These are phyloP conservation scores for Diplogasteroides magnus DNA, from an alignment of 1,140 invertebrate genomes.

Conservation along the genomic window DNA sequence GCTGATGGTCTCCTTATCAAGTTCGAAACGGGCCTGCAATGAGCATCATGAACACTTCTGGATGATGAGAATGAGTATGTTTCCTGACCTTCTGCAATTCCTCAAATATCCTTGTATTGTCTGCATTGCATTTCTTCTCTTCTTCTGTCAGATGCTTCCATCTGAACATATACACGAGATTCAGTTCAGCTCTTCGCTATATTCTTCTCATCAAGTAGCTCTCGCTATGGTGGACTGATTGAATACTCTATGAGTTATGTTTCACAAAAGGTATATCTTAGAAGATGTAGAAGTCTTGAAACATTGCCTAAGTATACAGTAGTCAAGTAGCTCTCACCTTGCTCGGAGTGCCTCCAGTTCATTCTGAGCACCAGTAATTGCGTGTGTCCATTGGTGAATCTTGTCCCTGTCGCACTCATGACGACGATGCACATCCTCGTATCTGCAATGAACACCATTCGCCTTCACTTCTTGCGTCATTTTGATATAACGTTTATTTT, in stretches of 20 bases:
- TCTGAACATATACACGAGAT: not conserved
- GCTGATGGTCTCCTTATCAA: conserved; percentile 6
- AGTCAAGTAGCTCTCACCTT: no score
- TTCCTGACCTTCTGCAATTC: conserved; percentile 10
- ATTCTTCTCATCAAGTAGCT: no score
- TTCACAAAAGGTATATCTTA: no score
- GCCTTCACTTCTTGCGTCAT: not conserved
- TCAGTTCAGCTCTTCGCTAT: not conserved
- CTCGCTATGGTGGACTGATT: no score
- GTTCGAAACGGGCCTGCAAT: no score
- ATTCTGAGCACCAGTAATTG: conserved; percentile 13
- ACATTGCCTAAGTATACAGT: no score
- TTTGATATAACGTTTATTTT: not conserved
- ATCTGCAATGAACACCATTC: conserved; percentile 6
- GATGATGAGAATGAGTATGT: conserved; percentile 18
- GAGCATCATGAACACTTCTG: conserved; percentile 22
- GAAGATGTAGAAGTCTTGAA: no score
- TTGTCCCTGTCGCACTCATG: conserved; percentile 11
- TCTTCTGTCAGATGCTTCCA: conserved; percentile 9
- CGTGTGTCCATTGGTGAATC: conserved; percentile 50
- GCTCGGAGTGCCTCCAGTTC: conserved; percentile 2
- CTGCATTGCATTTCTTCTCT: conserved; percentile 12
- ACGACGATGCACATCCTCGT: conserved; percentile 18
- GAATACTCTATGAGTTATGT: no score
- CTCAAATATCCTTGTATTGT: conserved; percentile 9